Evolutionary conservation across 2,888 invertebrate species (phyloP).

Genomic region (Onchidella celtica): DNA sequence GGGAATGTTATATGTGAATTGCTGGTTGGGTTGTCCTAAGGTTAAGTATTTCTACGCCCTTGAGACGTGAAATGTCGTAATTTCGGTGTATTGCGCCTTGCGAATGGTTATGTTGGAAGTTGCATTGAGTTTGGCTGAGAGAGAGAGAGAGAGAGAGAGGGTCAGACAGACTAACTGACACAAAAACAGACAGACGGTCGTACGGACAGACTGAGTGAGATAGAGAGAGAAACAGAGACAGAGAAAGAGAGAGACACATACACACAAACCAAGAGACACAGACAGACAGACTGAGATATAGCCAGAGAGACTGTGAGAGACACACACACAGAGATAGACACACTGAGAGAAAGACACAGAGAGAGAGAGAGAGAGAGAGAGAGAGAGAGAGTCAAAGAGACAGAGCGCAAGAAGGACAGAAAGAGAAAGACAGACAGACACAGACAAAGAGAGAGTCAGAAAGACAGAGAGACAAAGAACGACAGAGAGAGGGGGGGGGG

Average conservation of each 20-base stretch:
- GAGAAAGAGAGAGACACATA: not conserved
- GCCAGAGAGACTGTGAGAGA: no score
- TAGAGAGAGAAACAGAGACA: not conserved
- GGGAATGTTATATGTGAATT: no score
- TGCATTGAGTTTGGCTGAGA: not conserved
- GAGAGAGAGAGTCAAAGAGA: no score
- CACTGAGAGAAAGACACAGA: not conserved
- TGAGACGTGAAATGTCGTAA: no score
- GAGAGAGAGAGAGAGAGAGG: constrained; percentile 6
- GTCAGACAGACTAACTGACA: not conserved
- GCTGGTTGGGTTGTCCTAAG: no score
- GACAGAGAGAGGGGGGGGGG: not conserved
- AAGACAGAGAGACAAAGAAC: not conserved
- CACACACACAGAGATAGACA: not conserved
- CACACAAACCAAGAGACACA: not conserved
- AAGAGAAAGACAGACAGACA: no score
- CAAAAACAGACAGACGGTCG: not conserved
- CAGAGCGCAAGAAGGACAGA: no score
- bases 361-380: not conserved
- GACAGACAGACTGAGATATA: not conserved
- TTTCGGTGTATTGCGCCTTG: no score
- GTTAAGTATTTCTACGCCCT: no score
- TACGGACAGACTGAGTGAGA: not conserved
- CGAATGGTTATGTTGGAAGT: not conserved
- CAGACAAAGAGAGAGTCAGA: not conserved